A percentile compares a stretch with the other conserved stretches of the same genome.
phyloP scores from a whole-genome alignment of 2,113 vertebrate species.

The Sula dactylatra region DNA sequence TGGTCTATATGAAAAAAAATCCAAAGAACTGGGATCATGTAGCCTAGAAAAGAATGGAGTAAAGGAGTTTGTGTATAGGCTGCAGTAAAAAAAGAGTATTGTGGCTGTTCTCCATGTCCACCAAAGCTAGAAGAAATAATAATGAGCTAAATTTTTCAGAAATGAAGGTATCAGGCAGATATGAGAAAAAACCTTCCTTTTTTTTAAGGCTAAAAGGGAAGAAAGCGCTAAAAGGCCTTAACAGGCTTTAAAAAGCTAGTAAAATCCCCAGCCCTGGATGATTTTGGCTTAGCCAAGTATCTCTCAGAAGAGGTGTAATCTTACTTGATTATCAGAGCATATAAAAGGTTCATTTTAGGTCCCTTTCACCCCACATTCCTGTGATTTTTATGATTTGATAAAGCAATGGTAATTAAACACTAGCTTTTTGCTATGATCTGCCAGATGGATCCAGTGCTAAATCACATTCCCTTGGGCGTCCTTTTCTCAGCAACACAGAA shows the following conservation, averaged over 20 bases:
- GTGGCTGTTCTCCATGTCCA: not conserved
- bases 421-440: not conserved
- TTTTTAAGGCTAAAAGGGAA: not conserved
- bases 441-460: conserved; percentile 25
- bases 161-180: not conserved
- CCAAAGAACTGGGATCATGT: not conserved
- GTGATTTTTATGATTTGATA: not conserved
- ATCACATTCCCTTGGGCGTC: not conserved
- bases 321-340: not conserved
- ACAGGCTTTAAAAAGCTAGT: not conserved
- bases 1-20: not conserved
- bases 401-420: conserved; percentile 32
- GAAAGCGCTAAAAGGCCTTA: not conserved
- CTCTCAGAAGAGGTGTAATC: not conserved
- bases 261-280: not conserved
- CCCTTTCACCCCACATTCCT: not conserved
- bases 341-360: not conserved
- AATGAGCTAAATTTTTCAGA: not conserved
- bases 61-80: not conserved
- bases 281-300: not conserved
- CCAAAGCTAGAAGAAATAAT: not conserved
- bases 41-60: not conserved
- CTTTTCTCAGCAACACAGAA: not conserved
- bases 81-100: not conserved
- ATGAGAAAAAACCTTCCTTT: not conserved